phyloP scores from a whole-genome alignment of 2,888 invertebrate genomes.

The Napeogenes sylphis region DNA sequence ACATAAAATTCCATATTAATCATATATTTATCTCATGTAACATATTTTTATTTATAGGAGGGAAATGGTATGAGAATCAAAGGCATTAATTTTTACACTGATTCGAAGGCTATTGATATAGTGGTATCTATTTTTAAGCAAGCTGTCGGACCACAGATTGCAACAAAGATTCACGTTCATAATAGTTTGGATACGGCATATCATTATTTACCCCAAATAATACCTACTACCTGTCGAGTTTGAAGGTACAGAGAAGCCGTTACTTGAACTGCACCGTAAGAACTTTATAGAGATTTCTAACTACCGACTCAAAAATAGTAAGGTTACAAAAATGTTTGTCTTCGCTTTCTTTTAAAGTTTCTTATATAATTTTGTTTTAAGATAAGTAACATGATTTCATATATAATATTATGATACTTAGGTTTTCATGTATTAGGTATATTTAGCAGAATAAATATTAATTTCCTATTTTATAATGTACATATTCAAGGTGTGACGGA shows the following conservation, averaged over 20 bases:
- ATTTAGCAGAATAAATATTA: too few species aligned
- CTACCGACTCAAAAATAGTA: too few species aligned
- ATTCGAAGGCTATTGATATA: conserved; percentile 45
- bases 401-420: too few species aligned
- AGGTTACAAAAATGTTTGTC: too few species aligned
- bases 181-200: conserved; percentile 39
- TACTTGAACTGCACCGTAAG: conserved; percentile 43
- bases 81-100: conserved; percentile 46
- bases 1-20: too few species aligned
- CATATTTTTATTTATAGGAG: conserved; percentile 33
- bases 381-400: too few species aligned
- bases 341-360: too few species aligned
- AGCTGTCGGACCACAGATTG: conserved; percentile 46
- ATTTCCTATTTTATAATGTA: too few species aligned
- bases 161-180: conserved; percentile 41
- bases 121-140: conserved; percentile 46
- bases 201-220: conserved; percentile 39
- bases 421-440: too few species aligned
- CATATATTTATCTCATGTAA: too few species aligned
- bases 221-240: conserved; percentile 49
- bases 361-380: too few species aligned
- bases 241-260: conserved; percentile 46
- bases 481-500: too few species aligned
- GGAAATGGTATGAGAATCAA: conserved; percentile 45
- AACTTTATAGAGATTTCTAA: not conserved